Conservation (phyloP, 2,888 invertebrate species). For the Nomada flava region DNA sequence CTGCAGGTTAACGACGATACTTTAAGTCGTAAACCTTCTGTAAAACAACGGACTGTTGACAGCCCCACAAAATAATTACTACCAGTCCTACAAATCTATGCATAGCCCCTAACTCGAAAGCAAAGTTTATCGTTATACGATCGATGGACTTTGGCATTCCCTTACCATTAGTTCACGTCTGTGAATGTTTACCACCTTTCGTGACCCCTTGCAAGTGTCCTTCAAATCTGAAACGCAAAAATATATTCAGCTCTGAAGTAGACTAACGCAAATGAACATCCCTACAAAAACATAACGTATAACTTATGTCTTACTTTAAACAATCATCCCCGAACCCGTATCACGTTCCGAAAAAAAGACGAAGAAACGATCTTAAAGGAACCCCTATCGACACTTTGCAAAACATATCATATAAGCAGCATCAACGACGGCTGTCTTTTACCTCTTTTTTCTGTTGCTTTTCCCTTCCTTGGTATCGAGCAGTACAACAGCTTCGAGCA, state of each 20-base stretch:
- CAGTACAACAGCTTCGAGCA: slow-evolving; percentile 92
- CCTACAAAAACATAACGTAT: slow-evolving; percentile 5
- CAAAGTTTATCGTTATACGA: slow-evolving; percentile 9
- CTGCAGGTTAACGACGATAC: background rate
- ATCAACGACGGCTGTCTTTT: slow-evolving; percentile 71
- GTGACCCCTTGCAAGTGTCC: background rate
- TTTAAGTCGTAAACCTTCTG: too few species aligned
- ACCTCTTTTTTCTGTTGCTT: slow-evolving; percentile 67
- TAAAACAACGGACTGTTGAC: too few species aligned
- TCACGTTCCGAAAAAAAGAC: background rate
- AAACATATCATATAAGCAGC: slow-evolving; percentile 54
- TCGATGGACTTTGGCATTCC: background rate
- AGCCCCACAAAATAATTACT: background rate
- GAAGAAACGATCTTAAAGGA: slow-evolving; percentile 6
- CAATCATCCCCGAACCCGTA: background rate
- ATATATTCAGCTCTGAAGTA: background rate
- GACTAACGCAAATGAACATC: background rate
- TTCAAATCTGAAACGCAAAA: slow-evolving; percentile 3
- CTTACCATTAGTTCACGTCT: slow-evolving; percentile 2
- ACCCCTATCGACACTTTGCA: background rate
- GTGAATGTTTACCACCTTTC: background rate
- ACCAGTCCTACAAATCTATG: background rate
- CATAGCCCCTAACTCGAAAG: background rate
- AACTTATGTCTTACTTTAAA: slow-evolving; percentile 6
- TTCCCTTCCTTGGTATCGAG: slow-evolving; percentile 74